Percentiles rank a stretch among this genome's conserved stretches.
Evolutionary conservation across 2,797 vertebrate genomes (phyloP).

Genomic region (Scarus forsteni): DNA sequence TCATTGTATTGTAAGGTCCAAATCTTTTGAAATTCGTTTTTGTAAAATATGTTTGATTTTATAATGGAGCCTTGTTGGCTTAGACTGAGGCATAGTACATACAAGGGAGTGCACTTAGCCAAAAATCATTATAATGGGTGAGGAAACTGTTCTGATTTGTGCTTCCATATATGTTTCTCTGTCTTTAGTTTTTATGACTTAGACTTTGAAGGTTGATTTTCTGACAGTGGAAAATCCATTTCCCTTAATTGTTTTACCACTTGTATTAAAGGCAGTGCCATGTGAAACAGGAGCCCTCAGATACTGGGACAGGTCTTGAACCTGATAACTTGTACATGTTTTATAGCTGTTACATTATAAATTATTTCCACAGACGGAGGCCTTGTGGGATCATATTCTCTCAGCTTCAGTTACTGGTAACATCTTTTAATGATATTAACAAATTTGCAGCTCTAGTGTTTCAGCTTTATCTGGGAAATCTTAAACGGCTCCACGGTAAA

Average conservation of each 20-base stretch:
- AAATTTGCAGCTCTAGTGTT: constrained; percentile 98
- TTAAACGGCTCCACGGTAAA: constrained; percentile 97
- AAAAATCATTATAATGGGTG: no score
- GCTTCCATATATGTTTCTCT: constrained; percentile 41
- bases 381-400: constrained; percentile 92
- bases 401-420: constrained; percentile 95
- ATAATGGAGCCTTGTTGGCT: no score
- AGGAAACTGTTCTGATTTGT: no score
- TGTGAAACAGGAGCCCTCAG: constrained; percentile 89
- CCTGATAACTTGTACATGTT: constrained; percentile 97
- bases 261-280: constrained; percentile 85
- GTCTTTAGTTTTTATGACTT: constrained; percentile 64
- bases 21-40: no score
- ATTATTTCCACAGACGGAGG: constrained; percentile 95
- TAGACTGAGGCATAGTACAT: no score
- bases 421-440: constrained; percentile 99
- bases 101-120: no score
- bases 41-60: no score
- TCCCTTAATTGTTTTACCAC: constrained; percentile 95
- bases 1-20: no score
- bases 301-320: constrained; percentile 90
- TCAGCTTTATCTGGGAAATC: constrained; percentile 97
- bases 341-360: constrained; percentile 98
- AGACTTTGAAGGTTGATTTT: constrained; percentile 47
- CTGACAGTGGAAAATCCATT: constrained; percentile 90